Evolutionary conservation across 2,113 vertebrate genomes (phyloP), one percentile per base, ranked within the genome.

Genomic region (Protobothrops mucrosquamatus): DNA sequence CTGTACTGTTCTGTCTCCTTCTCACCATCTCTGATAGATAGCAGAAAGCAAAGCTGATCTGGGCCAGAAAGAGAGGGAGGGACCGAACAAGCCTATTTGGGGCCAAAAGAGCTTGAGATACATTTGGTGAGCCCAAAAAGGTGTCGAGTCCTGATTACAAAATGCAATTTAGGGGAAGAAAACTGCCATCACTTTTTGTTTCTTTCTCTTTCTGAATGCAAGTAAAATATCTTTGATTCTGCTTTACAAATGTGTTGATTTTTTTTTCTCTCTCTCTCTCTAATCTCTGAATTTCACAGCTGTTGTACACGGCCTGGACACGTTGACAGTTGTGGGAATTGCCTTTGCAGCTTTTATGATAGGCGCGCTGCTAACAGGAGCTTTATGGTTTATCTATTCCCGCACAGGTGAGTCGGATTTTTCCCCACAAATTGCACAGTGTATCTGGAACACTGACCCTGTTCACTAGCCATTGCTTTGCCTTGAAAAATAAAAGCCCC

Each of bases 331-430:
- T n/a, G 99, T 99, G 96, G 98, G 99, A 92, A 99, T 99, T 10
- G 99, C 99, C 0, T 99, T 99, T 9, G 98, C 98, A 0, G 99
- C 99, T 0, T 99, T 99, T 61, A 97, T 99, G 11, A 99, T 99
- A 0, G 99, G 99, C 29, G 99, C 98, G 12, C 97, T 99, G 95
- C 97, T 99, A 91, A 99, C 98, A 0, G 99, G 98, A 90, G 99
- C 99, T 2, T 97, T 99, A 94, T 99, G 99, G 99, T 99, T 98
- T 91, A 99, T 99, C 98, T 99, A 99, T 96, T 98, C 99, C 0
- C 99, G 98, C 97, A 99, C 99, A 97, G 98, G 99, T 99, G 93
- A 93, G 98, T 92, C 0, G 6, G 14, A 34, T 54, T 11, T 14
- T 11, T 86, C 56, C 6, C 9, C 0, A 43, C 29, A 0, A 1